Evolutionary conservation across 2,113 vertebrate genomes (phyloP).

Genomic region (Marcusenius ussheri): DNA sequence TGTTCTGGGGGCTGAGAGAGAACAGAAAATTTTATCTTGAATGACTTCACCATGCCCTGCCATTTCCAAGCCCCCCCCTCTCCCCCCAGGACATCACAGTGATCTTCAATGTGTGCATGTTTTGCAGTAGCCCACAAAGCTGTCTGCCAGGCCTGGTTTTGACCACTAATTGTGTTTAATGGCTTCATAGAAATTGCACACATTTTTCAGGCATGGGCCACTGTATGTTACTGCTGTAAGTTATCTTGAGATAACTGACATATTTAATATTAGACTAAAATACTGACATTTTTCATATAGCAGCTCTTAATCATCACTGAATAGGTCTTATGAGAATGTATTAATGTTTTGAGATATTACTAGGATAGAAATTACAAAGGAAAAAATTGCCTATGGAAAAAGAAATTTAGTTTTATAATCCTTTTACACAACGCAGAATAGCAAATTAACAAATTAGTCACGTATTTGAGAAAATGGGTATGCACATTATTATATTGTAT

Average conservation of each 20-base stretch:
- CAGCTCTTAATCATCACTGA: neutral
- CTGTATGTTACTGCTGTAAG: neutral
- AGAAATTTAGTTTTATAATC: constrained; percentile 3
- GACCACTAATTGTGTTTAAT: neutral
- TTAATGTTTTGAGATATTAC: neutral
- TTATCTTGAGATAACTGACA: neutral
- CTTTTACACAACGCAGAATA: neutral
- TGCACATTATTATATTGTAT: neutral
- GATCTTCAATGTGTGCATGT: neutral
- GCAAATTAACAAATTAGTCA: neutral
- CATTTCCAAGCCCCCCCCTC: neutral
- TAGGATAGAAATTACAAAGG: neutral
- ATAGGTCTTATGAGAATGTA: neutral
- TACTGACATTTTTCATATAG: neutral
- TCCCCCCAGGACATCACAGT: neutral
- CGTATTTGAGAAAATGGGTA: neutral
- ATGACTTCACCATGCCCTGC: neutral
- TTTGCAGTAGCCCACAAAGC: neutral
- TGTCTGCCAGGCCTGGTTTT: neutral
- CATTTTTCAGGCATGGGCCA: neutral
- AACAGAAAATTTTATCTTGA: neutral
- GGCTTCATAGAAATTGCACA: neutral
- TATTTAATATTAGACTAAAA: neutral
- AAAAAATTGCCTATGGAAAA: neutral
- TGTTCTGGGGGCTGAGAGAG: neutral